Percentiles rank a stretch among this genome's conserved stretches.
These are phyloP conservation scores for Caenorhabditis sp. DNA, from an alignment of 2,888 invertebrate genomes.

Conservation along the genomic window DNA sequence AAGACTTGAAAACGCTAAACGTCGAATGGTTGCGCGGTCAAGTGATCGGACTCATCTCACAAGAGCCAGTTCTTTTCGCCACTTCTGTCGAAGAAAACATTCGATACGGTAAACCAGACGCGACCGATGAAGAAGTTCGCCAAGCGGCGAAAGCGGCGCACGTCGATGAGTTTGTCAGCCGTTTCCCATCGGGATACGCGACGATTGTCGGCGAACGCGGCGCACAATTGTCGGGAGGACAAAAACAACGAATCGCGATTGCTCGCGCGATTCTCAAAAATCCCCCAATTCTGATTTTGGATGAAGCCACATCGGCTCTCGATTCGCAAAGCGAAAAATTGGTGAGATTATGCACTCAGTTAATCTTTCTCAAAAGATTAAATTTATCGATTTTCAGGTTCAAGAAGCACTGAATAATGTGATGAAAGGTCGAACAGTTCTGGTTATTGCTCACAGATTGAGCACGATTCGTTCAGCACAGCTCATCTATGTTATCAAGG, in stretches of 20 bases:
- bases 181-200: slow-evolving; percentile 83
- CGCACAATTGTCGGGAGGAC: slow-evolving; percentile 77
- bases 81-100: slow-evolving; percentile 91
- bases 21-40: slow-evolving; percentile 85
- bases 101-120: slow-evolving; percentile 80
- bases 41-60: slow-evolving; percentile 58
- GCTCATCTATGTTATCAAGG: slow-evolving; percentile 86
- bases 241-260: slow-evolving; percentile 83
- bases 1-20: slow-evolving; percentile 79
- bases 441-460: slow-evolving; percentile 92
- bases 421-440: slow-evolving; percentile 83
- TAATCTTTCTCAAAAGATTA: neutral
- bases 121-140: slow-evolving; percentile 76
- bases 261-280: slow-evolving; percentile 90
- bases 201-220: slow-evolving; percentile 80
- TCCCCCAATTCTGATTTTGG: slow-evolving; percentile 82
- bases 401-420: slow-evolving; percentile 83
- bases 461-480: slow-evolving; percentile 91
- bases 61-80: slow-evolving; percentile 90
- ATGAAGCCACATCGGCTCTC: slow-evolving; percentile 94
- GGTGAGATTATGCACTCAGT: slow-evolving; percentile 22
- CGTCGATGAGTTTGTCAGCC: slow-evolving; percentile 86
- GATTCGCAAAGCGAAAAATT: slow-evolving; percentile 62
- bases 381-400: slow-evolving; percentile 28
- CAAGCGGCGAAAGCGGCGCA: slow-evolving; percentile 86